Conservation (phyloP, 1,140 invertebrate species). For the Wiebesia pumilae region DNA sequence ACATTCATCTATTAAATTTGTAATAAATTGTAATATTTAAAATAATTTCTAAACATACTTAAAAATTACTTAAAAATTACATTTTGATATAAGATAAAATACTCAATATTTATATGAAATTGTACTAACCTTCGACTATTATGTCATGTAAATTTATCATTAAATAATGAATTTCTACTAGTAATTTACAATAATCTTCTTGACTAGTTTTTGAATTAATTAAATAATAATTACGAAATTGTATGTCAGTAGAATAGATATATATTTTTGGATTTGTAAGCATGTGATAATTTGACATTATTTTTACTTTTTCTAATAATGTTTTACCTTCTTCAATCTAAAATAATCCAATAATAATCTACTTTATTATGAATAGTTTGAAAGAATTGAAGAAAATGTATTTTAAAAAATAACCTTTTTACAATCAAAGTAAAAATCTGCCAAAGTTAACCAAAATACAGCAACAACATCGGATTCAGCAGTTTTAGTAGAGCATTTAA, state of each 20-base stretch:
- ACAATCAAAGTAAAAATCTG: constrained; percentile 68
- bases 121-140: constrained; percentile 55
- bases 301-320: constrained; percentile 60
- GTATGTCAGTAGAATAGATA: constrained; percentile 59
- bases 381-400: background rate
- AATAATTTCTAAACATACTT: too few relatives aligned
- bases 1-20: background rate
- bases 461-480: constrained; percentile 55
- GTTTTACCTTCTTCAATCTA: constrained; percentile 59
- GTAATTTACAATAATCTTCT: constrained; percentile 58
- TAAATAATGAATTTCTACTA: constrained; percentile 59
- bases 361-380: background rate
- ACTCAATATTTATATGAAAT: background rate
- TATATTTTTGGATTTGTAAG: constrained; percentile 53
- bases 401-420: constrained; percentile 57
- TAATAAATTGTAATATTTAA: too few relatives aligned
- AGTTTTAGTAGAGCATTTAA: constrained; percentile 57
- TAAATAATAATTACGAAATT: constrained; percentile 59
- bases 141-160: constrained; percentile 59
- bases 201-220: constrained; percentile 59
- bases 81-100: background rate
- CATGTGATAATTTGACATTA: constrained; percentile 55
- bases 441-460: constrained; percentile 65
- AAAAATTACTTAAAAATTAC: background rate
- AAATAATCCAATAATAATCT: constrained; percentile 32